A percentile compares a stretch with the other conserved stretches of the same genome.
These are phyloP conservation scores for Furcula furcula DNA, from an alignment of 2,888 invertebrate genomes.

Conservation along the genomic window DNA sequence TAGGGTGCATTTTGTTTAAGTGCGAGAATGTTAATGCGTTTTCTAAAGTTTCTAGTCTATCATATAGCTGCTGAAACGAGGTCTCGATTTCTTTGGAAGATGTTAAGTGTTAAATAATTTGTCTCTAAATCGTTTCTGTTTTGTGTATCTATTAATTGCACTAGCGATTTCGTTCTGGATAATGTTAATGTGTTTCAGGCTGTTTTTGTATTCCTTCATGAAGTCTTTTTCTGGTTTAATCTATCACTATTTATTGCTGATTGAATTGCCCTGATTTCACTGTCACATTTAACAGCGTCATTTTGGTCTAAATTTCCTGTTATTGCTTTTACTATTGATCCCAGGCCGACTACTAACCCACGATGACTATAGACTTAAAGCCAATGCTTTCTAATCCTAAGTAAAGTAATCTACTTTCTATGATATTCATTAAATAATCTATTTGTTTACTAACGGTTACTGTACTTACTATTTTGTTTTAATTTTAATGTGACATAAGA, in stretches of 20 bases:
- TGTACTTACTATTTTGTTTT: too few relatives aligned
- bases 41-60: too few relatives aligned
- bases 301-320: conserved; percentile 15
- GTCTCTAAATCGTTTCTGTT: not conserved
- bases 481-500: too few relatives aligned
- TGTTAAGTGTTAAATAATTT: too few relatives aligned
- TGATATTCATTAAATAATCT: conserved; percentile 16
- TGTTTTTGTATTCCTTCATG: conserved; percentile 2
- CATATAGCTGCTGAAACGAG: too few relatives aligned
- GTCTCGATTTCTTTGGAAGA: too few relatives aligned
- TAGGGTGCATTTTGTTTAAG: not conserved
- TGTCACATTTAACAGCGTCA: conserved; percentile 13
- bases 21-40: too few relatives aligned
- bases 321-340: conserved; percentile 16
- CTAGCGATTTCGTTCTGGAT: not conserved
- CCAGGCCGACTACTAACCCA: conserved; percentile 16
- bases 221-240: conserved; percentile 4
- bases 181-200: not conserved
- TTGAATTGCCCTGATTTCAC: conserved; percentile 9
- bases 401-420: conserved; percentile 20
- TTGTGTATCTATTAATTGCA: not conserved
- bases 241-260: not conserved
- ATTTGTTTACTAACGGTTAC: too few relatives aligned
- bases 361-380: conserved; percentile 1
- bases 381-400: conserved; percentile 15